These are phyloP conservation scores for Scleropages formosus DNA, from an alignment of 2,797 vertebrate species.

Conservation along the genomic window DNA sequence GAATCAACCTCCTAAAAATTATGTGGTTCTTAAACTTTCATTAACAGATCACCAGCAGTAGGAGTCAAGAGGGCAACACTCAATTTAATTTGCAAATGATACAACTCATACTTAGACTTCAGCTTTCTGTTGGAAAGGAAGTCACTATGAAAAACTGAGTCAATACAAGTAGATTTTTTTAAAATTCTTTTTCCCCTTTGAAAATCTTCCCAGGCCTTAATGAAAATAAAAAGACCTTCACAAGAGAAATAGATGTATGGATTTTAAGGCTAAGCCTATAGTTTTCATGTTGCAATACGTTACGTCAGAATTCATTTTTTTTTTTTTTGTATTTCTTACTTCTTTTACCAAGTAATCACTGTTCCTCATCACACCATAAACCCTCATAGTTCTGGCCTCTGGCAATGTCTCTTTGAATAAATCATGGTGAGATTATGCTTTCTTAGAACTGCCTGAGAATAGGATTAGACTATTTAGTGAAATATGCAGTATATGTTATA, in stretches of 20 bases:
- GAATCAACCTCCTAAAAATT: background rate
- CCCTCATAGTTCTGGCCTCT: background rate
- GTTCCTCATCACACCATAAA: slow-evolving; percentile 18
- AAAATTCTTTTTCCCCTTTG: background rate
- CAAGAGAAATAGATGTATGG: background rate
- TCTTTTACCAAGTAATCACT: background rate
- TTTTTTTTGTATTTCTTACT: background rate
- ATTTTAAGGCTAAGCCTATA: background rate
- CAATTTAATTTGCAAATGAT: too few species aligned
- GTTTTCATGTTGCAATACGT: background rate
- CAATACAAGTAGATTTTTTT: background rate
- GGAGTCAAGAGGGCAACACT: background rate
- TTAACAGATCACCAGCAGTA: background rate
- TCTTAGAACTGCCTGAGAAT: background rate
- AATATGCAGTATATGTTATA: background rate
- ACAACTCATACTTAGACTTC: background rate
- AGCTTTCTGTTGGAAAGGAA: background rate
- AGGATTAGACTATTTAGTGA: background rate
- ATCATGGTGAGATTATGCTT: slow-evolving; percentile 18
- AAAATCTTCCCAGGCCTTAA: background rate
- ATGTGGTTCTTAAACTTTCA: background rate
- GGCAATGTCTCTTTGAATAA: slow-evolving; percentile 12
- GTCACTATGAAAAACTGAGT: background rate
- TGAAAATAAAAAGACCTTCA: slow-evolving; percentile 5
- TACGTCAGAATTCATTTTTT: background rate